phyloP scores from a whole-genome alignment of 2,113 vertebrate genomes.

The Podilymbus podiceps region DNA sequence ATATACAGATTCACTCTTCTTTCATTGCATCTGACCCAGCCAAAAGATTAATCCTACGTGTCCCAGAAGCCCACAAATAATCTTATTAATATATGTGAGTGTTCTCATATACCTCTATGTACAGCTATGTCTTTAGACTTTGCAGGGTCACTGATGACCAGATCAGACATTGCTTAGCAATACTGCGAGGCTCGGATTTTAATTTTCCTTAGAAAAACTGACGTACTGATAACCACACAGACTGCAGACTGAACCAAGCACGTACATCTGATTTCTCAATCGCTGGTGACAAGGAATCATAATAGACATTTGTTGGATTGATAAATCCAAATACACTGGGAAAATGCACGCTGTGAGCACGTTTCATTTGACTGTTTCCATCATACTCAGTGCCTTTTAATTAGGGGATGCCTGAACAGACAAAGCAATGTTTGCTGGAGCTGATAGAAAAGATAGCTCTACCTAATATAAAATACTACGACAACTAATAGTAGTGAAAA shows the following conservation, averaged over 20 bases:
- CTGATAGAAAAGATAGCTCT: background rate
- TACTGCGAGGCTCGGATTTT: background rate
- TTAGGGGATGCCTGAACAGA: conserved; percentile 11
- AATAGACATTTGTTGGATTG: background rate
- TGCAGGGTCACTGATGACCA: background rate
- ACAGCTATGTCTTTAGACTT: background rate
- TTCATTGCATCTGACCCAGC: background rate
- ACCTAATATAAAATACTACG: background rate
- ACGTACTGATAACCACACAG: background rate
- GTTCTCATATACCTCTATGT: background rate
- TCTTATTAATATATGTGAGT: background rate
- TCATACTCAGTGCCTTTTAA: background rate
- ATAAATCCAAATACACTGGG: background rate
- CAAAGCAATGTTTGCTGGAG: conserved; percentile 13
- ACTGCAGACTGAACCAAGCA: background rate
- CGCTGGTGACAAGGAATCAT: background rate
- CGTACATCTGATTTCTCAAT: background rate
- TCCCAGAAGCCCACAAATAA: background rate
- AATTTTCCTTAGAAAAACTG: background rate
- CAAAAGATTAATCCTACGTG: background rate
- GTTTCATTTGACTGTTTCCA: conserved; percentile 16
- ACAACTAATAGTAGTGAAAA: background rate
- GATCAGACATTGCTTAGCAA: background rate
- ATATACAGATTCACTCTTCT: background rate
- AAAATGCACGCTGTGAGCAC: background rate